Percentiles rank a stretch among this genome's conserved stretches.
Evolutionary conservation across 2,888 invertebrate genomes (phyloP).

Genomic region (Gari tellinella): DNA sequence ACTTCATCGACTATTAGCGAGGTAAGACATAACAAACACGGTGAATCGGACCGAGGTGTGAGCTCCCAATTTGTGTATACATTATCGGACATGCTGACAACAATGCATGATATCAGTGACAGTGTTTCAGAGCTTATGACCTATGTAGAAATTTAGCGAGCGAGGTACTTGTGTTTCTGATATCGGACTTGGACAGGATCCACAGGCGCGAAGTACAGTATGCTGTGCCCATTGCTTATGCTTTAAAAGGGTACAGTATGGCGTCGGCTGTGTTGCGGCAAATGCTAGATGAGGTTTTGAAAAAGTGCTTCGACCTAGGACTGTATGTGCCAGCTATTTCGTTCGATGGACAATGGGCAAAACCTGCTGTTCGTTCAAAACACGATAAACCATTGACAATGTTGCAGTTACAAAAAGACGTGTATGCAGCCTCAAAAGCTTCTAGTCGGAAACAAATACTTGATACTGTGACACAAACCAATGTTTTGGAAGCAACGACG

Average conservation of each 20-base stretch:
- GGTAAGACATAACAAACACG: neutral
- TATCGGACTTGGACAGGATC: slow-evolving; percentile 37
- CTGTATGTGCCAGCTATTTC: slow-evolving; percentile 25
- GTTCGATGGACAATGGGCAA: slow-evolving; percentile 38
- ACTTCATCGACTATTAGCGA: neutral
- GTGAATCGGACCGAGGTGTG: neutral
- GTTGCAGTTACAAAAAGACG: slow-evolving; percentile 30
- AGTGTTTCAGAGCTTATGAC: slow-evolving; percentile 2
- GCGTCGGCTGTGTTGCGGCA: slow-evolving; percentile 8
- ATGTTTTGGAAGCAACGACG: neutral
- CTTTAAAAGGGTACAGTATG: slow-evolving; percentile 37
- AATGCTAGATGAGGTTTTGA: slow-evolving; percentile 20
- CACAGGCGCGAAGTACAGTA: slow-evolving; percentile 32
- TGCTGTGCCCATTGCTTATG: slow-evolving; percentile 35
- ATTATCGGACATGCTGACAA: too few species aligned
- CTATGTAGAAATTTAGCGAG: slow-evolving; percentile 8
- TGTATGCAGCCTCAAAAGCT: slow-evolving; percentile 25
- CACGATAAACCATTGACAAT: slow-evolving; percentile 22
- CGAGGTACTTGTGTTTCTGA: slow-evolving; percentile 45
- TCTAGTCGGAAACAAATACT: neutral
- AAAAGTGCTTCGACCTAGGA: slow-evolving; percentile 10
- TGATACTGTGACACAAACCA: neutral
- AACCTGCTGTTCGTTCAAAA: slow-evolving; percentile 6
- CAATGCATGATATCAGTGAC: too few species aligned
- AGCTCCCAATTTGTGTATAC: neutral